Conservation (phyloP, 1,140 invertebrate genomes). For the Panagrolaimus sp. region DNA sequence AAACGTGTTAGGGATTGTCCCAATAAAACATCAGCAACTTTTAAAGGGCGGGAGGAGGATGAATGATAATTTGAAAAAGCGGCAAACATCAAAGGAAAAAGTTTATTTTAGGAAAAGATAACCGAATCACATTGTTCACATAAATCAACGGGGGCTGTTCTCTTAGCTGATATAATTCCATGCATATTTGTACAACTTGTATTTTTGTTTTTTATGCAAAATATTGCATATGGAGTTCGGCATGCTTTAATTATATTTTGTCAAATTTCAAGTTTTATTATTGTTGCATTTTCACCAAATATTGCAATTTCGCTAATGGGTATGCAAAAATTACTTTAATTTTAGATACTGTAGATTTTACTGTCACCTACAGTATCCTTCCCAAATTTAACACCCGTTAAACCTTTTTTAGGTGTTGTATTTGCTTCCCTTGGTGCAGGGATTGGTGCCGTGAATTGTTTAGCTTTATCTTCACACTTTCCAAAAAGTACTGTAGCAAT, state of each 20-base stretch:
- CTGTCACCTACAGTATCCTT: no score
- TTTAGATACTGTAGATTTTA: no score
- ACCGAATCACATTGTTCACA: conserved; percentile 15
- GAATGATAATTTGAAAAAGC: no score
- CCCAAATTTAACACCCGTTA: no score
- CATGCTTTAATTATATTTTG: conserved; percentile 28
- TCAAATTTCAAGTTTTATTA: conserved; percentile 27
- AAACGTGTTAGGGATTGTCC: no score
- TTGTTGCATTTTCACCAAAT: conserved; percentile 35
- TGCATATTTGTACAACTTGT: conserved; percentile 38
- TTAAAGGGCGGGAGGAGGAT: no score
- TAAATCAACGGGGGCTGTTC: conserved; percentile 33
- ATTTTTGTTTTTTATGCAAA: conserved; percentile 48
- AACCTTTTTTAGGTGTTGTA: conserved; percentile 27
- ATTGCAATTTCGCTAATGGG: conserved; percentile 27
- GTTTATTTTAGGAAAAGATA: background rate
- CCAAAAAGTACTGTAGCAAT: conserved; percentile 44
- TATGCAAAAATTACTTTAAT: background rate
- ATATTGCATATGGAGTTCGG: conserved; percentile 37
- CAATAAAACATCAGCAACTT: no score
- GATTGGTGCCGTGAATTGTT: conserved; percentile 32
- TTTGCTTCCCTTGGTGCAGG: conserved; percentile 34
- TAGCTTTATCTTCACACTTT: conserved; percentile 30
- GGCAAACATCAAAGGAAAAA: background rate
- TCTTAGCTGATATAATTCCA: conserved; percentile 46